Conservation (phyloP, 2,113 vertebrate species). For the Callorhinus ursinus region DNA sequence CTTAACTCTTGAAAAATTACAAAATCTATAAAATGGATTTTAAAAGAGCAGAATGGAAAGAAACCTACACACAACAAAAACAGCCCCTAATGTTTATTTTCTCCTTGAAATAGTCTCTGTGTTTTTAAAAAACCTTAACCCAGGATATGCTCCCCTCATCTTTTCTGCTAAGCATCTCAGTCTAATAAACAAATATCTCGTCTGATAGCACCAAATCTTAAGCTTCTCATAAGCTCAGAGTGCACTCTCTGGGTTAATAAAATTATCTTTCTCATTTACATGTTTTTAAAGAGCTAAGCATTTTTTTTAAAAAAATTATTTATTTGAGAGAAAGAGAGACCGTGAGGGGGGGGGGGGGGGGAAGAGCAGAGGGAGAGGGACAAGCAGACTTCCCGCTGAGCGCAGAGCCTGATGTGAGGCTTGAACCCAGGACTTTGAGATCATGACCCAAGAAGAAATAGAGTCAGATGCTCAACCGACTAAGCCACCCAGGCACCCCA, state of each 20-base stretch:
- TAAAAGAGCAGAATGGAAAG: background rate
- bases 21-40: conserved; percentile 11
- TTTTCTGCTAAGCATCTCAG: background rate
- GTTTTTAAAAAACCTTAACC: background rate
- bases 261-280: conserved; percentile 16
- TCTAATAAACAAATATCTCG: conserved; percentile 42
- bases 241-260: conserved; percentile 42
- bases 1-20: conserved; percentile 4
- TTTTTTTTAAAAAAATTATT: background rate
- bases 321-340: background rate
- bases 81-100: background rate
- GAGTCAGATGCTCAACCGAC: background rate
- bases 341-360: too few relatives aligned
- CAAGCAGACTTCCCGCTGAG: background rate
- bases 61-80: background rate
- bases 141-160: background rate
- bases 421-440: background rate
- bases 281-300: conserved; percentile 10
- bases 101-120: background rate
- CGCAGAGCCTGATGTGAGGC: background rate
- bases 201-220: background rate
- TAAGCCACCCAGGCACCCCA: background rate
- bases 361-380: background rate
- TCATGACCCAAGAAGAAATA: background rate
- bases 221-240: background rate